These are phyloP conservation scores for Uloborus diversus DNA, from an alignment of 1,140 invertebrate genomes.

Conservation along the genomic window DNA sequence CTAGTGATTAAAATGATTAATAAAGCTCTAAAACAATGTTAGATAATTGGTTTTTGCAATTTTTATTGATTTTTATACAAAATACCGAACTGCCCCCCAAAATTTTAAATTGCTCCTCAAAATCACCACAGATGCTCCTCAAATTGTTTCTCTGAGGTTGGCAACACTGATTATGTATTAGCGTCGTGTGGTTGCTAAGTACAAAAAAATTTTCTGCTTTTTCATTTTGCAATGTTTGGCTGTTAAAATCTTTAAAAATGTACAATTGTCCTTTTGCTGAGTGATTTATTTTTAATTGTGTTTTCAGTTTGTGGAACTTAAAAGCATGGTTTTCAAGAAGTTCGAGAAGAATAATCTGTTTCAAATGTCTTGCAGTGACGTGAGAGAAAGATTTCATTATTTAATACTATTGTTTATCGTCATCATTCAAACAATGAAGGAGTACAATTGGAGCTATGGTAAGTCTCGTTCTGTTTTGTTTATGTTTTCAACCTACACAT, in stretches of 20 bases:
- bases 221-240: too few species aligned
- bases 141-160: too few species aligned
- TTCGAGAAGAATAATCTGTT: constrained; percentile 99
- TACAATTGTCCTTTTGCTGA: constrained; percentile 11
- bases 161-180: too few species aligned
- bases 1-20: too few species aligned
- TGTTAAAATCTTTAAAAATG: constrained; percentile 2
- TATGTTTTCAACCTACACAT: constrained; percentile 5
- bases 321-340: constrained; percentile 98
- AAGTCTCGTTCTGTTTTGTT: constrained; percentile 54
- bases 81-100: too few species aligned
- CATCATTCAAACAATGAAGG: constrained; percentile 97
- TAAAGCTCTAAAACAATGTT: too few species aligned
- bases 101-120: too few species aligned
- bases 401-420: constrained; percentile 91
- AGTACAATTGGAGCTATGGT: constrained; percentile 92
- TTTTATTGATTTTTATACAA: too few species aligned
- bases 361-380: constrained; percentile 89
- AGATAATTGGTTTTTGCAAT: too few species aligned
- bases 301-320: constrained; percentile 95
- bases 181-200: too few species aligned
- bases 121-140: too few species aligned
- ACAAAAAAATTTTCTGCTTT: too few species aligned
- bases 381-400: constrained; percentile 94
- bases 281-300: constrained; percentile 59